Evolutionary conservation across 1,140 invertebrate genomes (phyloP).

Genomic region (Drosophila navojoa): DNA sequence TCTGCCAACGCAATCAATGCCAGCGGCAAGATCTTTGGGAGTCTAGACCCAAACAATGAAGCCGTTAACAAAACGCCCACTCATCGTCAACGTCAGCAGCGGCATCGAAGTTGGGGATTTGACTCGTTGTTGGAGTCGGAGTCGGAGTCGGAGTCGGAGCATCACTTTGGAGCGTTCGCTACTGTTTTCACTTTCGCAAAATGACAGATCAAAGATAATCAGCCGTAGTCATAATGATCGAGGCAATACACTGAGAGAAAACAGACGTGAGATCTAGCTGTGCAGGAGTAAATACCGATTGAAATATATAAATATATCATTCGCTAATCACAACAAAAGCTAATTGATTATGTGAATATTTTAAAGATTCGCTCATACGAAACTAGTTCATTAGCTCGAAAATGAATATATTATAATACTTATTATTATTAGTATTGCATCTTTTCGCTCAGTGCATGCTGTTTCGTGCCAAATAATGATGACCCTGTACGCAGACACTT

Average conservation of each 20-base stretch:
- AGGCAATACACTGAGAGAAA: background rate
- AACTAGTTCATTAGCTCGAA: no score
- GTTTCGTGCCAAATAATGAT: slow-evolving; percentile 68
- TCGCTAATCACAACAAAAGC: no score
- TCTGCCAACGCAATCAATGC: slow-evolving; percentile 36
- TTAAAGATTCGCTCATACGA: no score
- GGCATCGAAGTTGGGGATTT: background rate
- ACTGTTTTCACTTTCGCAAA: slow-evolving; percentile 62
- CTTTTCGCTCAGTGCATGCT: slow-evolving; percentile 12
- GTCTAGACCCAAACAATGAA: slow-evolving; percentile 41
- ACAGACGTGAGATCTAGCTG: no score
- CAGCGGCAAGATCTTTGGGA: slow-evolving; percentile 16
- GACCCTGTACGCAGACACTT: slow-evolving; percentile 26
- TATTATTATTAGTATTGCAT: no score
- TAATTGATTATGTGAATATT: no score
- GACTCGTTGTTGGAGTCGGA: slow-evolving; percentile 12
- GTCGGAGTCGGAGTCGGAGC: slow-evolving; percentile 1
- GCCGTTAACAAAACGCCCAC: slow-evolving; percentile 67
- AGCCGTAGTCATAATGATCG: slow-evolving; percentile 59
- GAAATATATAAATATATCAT: no score
- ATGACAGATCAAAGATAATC: slow-evolving; percentile 73
- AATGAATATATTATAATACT: no score
- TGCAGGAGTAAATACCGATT: no score
- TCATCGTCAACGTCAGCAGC: slow-evolving; percentile 51
- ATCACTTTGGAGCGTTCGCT: slow-evolving; percentile 21